These are phyloP conservation scores for Nesidiocoris tenuis DNA, from an alignment of 2,888 invertebrate genomes.

Conservation along the genomic window DNA sequence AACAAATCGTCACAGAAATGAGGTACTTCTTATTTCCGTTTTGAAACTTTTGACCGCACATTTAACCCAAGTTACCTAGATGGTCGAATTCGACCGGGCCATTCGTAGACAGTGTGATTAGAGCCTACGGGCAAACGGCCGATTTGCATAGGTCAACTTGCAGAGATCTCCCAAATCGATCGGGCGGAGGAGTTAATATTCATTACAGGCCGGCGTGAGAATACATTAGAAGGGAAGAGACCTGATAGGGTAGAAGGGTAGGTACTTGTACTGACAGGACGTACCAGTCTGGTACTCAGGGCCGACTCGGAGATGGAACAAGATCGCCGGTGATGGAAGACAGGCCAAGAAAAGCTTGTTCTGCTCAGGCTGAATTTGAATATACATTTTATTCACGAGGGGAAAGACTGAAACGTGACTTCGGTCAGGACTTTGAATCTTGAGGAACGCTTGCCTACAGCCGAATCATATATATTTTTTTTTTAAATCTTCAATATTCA, in stretches of 20 bases:
- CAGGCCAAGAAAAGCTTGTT: constrained; percentile 13
- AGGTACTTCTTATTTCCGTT: too few species aligned
- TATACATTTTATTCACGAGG: constrained; percentile 2
- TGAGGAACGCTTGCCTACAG: too few species aligned
- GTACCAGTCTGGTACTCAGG: too few species aligned
- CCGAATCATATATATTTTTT: too few species aligned
- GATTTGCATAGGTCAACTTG: constrained; percentile 39
- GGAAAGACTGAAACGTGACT: too few species aligned
- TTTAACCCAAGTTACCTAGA: too few species aligned
- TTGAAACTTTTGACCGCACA: too few species aligned
- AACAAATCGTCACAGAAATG: too few species aligned
- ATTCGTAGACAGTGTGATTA: too few species aligned
- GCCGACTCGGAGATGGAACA: background rate
- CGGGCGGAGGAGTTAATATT: constrained; percentile 40
- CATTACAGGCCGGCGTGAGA: constrained; percentile 42
- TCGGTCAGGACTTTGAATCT: too few species aligned
- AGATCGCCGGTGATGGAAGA: background rate
- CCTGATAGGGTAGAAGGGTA: background rate
- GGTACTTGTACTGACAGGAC: background rate
- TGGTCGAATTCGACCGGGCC: too few species aligned
- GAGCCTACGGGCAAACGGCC: background rate
- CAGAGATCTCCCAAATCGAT: constrained; percentile 46
- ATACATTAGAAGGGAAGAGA: constrained; percentile 35
- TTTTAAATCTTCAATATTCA: too few species aligned
- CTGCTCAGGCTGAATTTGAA: constrained; percentile 34